Evolutionary conservation across 2,888 invertebrate species (phyloP), one percentile per base, ranked within the genome.

Genomic region (Mythimna ferrago): DNA sequence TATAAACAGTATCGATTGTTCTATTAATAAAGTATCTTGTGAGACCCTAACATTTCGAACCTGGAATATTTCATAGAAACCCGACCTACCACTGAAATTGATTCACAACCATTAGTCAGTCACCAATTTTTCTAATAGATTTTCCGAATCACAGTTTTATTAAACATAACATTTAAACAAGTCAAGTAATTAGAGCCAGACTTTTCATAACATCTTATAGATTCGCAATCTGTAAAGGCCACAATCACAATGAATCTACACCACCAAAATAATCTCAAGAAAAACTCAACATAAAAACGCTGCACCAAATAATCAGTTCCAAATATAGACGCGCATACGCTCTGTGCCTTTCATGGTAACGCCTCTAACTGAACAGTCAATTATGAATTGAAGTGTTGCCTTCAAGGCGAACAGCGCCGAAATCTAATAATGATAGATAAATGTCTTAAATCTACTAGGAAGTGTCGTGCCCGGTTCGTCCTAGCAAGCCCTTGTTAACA

Each of bases 391-490:
- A 89, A 86, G 87, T 88, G 88, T 86, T 81, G 84, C 84, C 87
- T 87, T 87, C 94, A 94, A 94, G 95, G 95, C 90, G 84, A 94
- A 81, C 93, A 75, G 79, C 86, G 83, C 91, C 92, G 86, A 93
- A 93, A 92, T 75, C 81, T 77, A 89, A 89, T 86, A 91, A 90
- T 89, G 91, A 89, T 89, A 90, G 92, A 92, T 93, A 93, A 93
- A 92, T 90, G 90, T 92, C 92, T 92, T 92, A 90, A 90, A 91
- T 79, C 74, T 89, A 93, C 89, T 87, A 95, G 95, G 95, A 95
- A 95, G 95, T 95, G 86, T 91, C 92, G 93, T 92, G 93, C 87
- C 85, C 89, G 90, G 92, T 92, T 92, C 93, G 95, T 94, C 93
- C 94, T 94, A 94, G 93, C 89, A 82, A 87, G 93, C 94, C 94